Evolutionary conservation across 2,113 vertebrate species (phyloP), one percentile per base, ranked within the genome.

Genomic region (Romanogobio albipinnatus): DNA sequence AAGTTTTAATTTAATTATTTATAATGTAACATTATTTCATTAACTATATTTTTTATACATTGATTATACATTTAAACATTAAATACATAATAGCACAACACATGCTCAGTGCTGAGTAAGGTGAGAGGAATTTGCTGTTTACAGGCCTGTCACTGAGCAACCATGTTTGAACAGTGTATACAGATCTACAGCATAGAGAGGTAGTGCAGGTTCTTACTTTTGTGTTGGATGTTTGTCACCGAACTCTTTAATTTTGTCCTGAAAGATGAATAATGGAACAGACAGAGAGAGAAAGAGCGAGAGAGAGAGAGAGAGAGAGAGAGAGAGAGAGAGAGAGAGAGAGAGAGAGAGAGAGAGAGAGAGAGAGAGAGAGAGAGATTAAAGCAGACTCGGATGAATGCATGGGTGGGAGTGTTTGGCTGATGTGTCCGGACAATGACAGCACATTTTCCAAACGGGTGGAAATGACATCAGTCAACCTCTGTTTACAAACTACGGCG

Each of bases 221-320:
- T 98, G 96, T 74, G 94, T 94, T 90, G 97, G 96, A 93, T 98
- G 96, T 90, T 97, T 96, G 91, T 97, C 97, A 93, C 96, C 96
- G 84, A 98, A 97, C 93, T 98, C 97, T 93, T 98, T 97, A 91
- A 97, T 97, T 94, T 97, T 97, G 92, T 97, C 96, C 97, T 98
- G 94, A 86, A 85, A 88, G 62, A 84, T 86, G 87, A 85, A 88
- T 86, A 81, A 84, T 83, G 59, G 76, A 80, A 70, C 26, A 83
- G 68, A 76, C n/a, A n/a, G n/a, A n/a, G n/a, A n/a, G n/a, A n/a
- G n/a, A n/a, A n/a, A n/a, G n/a, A n/a, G n/a, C n/a, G 84, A 92
- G 90, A 92, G 88, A 83, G 86, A 61, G 89, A 90, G 81, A 87
- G 74, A 82, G 84, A 92, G 90, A 92, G 88, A 84, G 86, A 62